Base-by-base conservation (phyloP, 2,113 vertebrate species). In the Scomber colias region DNA sequence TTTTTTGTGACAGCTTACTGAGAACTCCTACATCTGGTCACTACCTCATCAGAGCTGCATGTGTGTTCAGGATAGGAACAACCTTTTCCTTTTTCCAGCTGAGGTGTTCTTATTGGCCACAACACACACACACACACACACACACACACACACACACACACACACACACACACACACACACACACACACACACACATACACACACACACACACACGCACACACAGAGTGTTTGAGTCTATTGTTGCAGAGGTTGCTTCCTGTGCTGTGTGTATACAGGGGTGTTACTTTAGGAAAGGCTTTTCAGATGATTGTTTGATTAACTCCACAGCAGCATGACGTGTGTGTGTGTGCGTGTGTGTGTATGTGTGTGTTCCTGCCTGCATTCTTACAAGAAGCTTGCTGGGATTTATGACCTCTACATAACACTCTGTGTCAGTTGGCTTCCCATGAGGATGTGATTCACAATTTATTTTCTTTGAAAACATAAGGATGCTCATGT, bases 231-330 rank as follows among this genome's bases (percentile, higher is more conserved):
- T 63, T 51, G 21, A 53, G 27, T 54, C 48, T 75, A 35, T 67
- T 78, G 66, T 84, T 81, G 8, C 11, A 1, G 17, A 17, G 48
- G 27, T 53, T 35, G 49, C 44, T 70, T 84, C 78, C 86, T 75
- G 45, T 56, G 65, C 59, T 55, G 45, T 72, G 35, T 77, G 30
- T 81, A 35, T 75, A 30, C 45, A 54, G 11, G 56, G 56, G 51
- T 78, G 71, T 74, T 69, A 81, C 69, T 75, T 78, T 13, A 55
- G 71, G 63, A 83, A 86, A 77, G 50, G 46, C 24, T 56, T 31
- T 69, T 75, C 48, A 45, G 4, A 59, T 74, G 45, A 46, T 60
- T 10, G 62, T 83, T 71, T 59, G 46, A 68, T 83, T 67, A 77
- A 70, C 62, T 78, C 45, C 30, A 11, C 60, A 68, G 27, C 24